These are phyloP conservation scores for Danio jaintianensis DNA, from an alignment of 2,797 vertebrate genomes.

Conservation along the genomic window DNA sequence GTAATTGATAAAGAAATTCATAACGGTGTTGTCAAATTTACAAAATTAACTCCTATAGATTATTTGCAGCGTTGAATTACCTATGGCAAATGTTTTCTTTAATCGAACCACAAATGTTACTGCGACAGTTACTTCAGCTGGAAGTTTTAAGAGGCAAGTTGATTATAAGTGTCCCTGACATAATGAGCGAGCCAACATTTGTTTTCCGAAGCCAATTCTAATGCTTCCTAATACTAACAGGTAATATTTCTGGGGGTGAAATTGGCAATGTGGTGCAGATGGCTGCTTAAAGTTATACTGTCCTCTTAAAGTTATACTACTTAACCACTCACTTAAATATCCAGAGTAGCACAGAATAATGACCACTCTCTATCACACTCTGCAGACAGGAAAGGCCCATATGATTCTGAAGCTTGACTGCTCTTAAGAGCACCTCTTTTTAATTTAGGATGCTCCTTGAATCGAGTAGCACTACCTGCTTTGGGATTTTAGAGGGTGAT, in stretches of 20 bases:
- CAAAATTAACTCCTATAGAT: neutral
- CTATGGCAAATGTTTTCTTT: constrained; percentile 15
- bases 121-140: neutral
- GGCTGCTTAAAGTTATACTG: constrained; percentile 26
- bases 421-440: constrained; percentile 36
- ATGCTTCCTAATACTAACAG: constrained; percentile 19
- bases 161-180: constrained; percentile 13
- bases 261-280: constrained; percentile 4
- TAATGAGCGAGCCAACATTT: constrained; percentile 12
- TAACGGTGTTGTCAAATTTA: neutral
- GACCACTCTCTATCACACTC: constrained; percentile 32
- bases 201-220: constrained; percentile 19
- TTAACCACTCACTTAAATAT: neutral
- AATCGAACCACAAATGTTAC: constrained; percentile 18
- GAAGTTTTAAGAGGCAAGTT: constrained; percentile 34
- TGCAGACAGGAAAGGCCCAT: constrained; percentile 6
- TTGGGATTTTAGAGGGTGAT: constrained; percentile 41
- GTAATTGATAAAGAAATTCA: no score
- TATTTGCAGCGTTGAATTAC: constrained; percentile 12
- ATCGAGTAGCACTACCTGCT: neutral
- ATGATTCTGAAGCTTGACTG: constrained; percentile 33
- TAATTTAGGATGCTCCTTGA: constrained; percentile 40
- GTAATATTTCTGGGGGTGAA: constrained; percentile 27
- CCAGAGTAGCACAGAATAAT: constrained; percentile 36
- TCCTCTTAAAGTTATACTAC: constrained; percentile 29